Base-by-base conservation (phyloP, 2,888 invertebrate genomes). In the Conus canariensis region DNA sequence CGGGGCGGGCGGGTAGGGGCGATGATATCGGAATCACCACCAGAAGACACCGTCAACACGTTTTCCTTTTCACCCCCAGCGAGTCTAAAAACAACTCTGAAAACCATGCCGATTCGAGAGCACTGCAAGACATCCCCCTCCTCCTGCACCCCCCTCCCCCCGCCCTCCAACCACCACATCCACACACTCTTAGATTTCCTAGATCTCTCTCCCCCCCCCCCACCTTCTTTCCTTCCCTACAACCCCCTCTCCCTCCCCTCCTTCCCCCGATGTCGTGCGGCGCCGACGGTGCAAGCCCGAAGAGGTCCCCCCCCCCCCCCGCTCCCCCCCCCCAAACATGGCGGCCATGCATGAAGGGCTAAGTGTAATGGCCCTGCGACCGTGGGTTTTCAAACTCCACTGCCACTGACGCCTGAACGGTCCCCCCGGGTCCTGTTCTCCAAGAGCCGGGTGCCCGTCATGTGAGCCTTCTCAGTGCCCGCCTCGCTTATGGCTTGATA, bases 281-380 rank as follows among this genome's bases (percentile, higher is more conserved):
- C 19, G 77, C 10, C 30, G 30, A 77, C 16, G 77, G 30, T 30
- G 77, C 77, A 30, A 30, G 30, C 9, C 25, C 30, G 16, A 77
- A 10, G 19, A 77, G 12, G 45, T 45, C 45, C 45, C 45, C 45
- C 45, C 45, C 45, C 2, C 4, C 2, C 9, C 9, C 60, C 9
- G 12, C 60, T 60, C 45, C 45, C 45, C 2, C 4, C 45, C 19
- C 70, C 70, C 10, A 25, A 77, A 77, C 25, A 30, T 30, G 56
- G 58, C 58, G 19, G 82, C 82, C 58, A 83, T 58, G 82, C 82
- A 56, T 83, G 82, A 83, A 12, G 58, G 82, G 82, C 56, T 58
- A 83, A 83, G 82, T 58, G 82, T 58, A 83, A 83, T 83, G 82
- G 82, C 30, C n/a, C 74, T 74, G 74, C 25, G n/a, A n/a, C 74